Evolutionary conservation across 2,888 invertebrate species (phyloP).

Genomic region (Acanthosepion lycidas): DNA sequence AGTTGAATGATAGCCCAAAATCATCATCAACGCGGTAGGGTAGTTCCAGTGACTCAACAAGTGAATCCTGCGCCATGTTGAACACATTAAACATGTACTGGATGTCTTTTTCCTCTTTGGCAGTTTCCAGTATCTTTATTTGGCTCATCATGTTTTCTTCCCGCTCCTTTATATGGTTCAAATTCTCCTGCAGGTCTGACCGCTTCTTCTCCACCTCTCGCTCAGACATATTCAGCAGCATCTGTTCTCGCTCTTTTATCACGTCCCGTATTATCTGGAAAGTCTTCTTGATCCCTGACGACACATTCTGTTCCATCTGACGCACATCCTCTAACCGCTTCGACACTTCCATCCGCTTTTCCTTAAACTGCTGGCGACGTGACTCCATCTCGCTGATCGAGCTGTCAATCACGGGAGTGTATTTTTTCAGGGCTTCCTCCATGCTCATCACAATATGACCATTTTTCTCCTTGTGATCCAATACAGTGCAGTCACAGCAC

Average conservation of each 20-base stretch:
- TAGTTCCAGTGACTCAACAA: constrained; percentile 48
- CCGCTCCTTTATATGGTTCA: constrained; percentile 59
- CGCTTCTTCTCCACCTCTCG: constrained; percentile 66
- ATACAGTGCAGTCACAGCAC: constrained; percentile 70
- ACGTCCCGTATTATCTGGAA: constrained; percentile 66
- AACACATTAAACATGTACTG: constrained; percentile 65
- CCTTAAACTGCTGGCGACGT: constrained; percentile 59
- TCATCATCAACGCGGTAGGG: background rate
- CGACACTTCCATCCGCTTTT: constrained; percentile 63
- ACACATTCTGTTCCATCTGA: constrained; percentile 64
- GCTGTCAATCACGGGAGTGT: constrained; percentile 66
- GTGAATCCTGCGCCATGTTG: constrained; percentile 62
- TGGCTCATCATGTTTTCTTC: constrained; percentile 60
- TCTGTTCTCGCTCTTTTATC: constrained; percentile 65
- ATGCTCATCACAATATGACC: constrained; percentile 69
- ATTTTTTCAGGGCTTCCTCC: constrained; percentile 69
- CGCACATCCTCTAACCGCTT: constrained; percentile 64
- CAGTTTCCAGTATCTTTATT: constrained; percentile 59
- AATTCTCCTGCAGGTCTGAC: constrained; percentile 61
- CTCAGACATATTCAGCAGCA: constrained; percentile 65
- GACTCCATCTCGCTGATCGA: constrained; percentile 61
- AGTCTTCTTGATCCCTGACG: constrained; percentile 63
- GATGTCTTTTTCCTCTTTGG: constrained; percentile 65
- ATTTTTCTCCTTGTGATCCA: constrained; percentile 68
- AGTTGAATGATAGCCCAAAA: constrained; percentile 17